Conservation (phyloP, 2,113 vertebrate genomes). For the Crotalus horridus region DNA sequence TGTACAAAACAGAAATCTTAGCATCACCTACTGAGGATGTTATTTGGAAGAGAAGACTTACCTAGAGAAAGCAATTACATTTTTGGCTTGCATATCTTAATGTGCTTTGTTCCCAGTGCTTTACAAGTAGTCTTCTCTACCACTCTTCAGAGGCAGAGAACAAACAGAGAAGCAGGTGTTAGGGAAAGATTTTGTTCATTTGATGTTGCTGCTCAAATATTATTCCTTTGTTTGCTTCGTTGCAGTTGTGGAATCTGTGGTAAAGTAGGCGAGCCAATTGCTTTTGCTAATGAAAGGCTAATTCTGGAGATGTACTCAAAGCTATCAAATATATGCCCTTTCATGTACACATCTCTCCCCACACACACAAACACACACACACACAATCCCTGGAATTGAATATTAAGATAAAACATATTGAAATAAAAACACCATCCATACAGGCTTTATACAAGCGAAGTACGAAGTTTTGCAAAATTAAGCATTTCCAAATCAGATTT, state of each 20-base stretch:
- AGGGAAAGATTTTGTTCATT: neutral
- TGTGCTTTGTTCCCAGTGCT: neutral
- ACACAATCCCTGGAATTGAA: neutral
- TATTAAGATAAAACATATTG: neutral
- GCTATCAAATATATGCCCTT: neutral
- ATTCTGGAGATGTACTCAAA: neutral
- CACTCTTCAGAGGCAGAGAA: neutral
- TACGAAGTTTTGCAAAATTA: neutral
- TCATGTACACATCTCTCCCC: neutral
- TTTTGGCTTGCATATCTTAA: slow-evolving; percentile 17
- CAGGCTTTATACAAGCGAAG: neutral
- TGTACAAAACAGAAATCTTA: neutral
- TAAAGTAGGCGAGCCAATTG: neutral
- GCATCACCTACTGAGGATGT: neutral
- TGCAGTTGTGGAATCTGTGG: neutral
- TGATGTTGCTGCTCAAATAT: neutral
- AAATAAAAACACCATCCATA: neutral
- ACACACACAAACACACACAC: too few species aligned
- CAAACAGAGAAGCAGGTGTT: neutral
- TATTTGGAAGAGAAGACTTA: neutral
- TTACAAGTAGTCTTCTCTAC: neutral
- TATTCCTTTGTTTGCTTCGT: neutral
- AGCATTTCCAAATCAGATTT: neutral
- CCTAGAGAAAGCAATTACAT: neutral
- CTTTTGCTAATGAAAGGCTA: neutral